Evolutionary conservation across 2,888 invertebrate species (phyloP).

Genomic region (Nomada ruficornis): DNA sequence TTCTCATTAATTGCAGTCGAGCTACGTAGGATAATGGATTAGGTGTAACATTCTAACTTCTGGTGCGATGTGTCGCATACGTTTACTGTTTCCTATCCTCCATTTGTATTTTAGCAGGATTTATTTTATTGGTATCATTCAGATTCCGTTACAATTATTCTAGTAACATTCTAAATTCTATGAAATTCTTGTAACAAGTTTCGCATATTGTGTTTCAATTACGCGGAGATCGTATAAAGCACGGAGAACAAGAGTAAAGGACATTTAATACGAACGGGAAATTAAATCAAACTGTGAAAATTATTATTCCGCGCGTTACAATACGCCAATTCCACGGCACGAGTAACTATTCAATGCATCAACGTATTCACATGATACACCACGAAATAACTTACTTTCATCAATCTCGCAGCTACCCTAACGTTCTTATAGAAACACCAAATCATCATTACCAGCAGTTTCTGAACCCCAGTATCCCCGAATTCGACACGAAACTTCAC

Average conservation of each 20-base stretch:
- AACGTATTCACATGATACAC: background rate
- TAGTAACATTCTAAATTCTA: too few relatives aligned
- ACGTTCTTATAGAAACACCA: background rate
- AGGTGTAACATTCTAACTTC: constrained; percentile 4
- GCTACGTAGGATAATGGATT: constrained; percentile 42
- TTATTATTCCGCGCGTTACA: too few relatives aligned
- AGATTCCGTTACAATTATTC: background rate
- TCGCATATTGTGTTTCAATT: too few relatives aligned
- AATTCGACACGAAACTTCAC: background rate
- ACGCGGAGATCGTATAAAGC: too few relatives aligned
- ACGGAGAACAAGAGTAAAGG: too few relatives aligned
- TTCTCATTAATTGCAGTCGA: constrained; percentile 47
- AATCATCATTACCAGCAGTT: background rate
- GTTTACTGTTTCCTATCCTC: background rate
- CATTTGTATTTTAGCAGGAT: background rate
- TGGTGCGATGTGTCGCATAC: background rate
- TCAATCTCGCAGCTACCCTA: background rate
- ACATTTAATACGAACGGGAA: too few relatives aligned
- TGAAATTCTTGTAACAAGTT: too few relatives aligned
- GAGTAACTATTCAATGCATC: background rate
- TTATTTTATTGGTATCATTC: background rate
- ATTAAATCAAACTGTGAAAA: too few relatives aligned
- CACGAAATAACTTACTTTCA: background rate
- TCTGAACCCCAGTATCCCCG: background rate
- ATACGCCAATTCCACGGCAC: background rate